phyloP scores from a whole-genome alignment of 2,888 invertebrate genomes.

The Hoplodrina blanda region DNA sequence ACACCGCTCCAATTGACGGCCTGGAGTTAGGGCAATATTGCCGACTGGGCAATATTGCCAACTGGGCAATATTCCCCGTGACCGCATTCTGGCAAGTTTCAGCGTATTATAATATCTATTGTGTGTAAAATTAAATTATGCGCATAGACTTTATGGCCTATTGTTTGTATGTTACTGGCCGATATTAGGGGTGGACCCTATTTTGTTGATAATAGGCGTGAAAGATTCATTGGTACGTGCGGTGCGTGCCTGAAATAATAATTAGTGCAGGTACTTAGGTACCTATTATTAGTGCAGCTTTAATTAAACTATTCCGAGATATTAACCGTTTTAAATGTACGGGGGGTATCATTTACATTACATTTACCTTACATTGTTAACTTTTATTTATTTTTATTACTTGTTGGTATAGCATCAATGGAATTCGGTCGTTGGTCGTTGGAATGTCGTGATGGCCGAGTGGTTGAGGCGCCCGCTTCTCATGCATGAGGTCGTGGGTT shows the following conservation, averaged over 20 bases:
- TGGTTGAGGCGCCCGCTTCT: too few relatives aligned
- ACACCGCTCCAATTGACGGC: conserved; percentile 58
- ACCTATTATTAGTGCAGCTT: too few relatives aligned
- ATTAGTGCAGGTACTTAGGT: too few relatives aligned
- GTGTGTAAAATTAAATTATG: conserved; percentile 35
- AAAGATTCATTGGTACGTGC: background rate
- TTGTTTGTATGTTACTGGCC: conserved; percentile 5
- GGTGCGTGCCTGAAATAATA: background rate
- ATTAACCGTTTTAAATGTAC: too few relatives aligned
- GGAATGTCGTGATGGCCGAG: too few relatives aligned
- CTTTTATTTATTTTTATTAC: too few relatives aligned
- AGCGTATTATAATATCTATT: conserved; percentile 12
- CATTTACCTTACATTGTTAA: too few relatives aligned
- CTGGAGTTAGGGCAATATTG: conserved; percentile 4
- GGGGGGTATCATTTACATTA: too few relatives aligned
- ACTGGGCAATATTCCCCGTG: conserved; percentile 8
- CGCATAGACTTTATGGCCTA: conserved; percentile 8
- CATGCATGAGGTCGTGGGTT: too few relatives aligned
- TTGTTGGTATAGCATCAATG: too few relatives aligned
- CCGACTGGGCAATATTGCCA: conserved; percentile 3
- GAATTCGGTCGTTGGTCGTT: too few relatives aligned
- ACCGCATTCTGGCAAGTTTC: conserved; percentile 29
- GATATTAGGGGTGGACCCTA: conserved; percentile 1
- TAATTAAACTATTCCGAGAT: too few relatives aligned
- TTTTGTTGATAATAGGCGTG: background rate